Conservation (phyloP, 2,797 vertebrate genomes). For the Antennarius maculatus region DNA sequence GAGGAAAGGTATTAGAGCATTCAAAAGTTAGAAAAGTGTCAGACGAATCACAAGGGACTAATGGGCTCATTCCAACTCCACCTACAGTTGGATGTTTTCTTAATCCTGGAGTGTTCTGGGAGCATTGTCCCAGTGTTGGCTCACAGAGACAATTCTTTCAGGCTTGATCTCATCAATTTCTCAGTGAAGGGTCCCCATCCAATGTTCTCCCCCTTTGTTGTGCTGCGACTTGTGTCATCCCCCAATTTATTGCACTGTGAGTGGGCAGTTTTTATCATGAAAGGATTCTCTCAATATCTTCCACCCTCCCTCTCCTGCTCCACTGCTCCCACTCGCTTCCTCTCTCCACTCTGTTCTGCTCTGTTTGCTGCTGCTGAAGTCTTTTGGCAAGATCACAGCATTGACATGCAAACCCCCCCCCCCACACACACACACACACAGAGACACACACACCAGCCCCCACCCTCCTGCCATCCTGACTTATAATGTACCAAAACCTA, state of each 20-base stretch:
- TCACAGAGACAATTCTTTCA: constrained; percentile 79
- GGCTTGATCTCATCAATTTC: constrained; percentile 77
- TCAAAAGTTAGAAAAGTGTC: constrained; percentile 55
- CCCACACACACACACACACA: constrained; percentile 22
- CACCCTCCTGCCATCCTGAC: constrained; percentile 1
- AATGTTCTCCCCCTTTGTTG: constrained; percentile 82
- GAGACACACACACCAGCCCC: no score
- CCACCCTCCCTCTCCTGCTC: constrained; percentile 48
- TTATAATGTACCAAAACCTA: constrained; percentile 67
- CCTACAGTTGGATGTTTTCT: constrained; percentile 75
- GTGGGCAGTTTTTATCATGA: constrained; percentile 81
- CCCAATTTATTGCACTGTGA: constrained; percentile 82
- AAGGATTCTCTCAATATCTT: constrained; percentile 69
- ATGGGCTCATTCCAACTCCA: constrained; percentile 69
- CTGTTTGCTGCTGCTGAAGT: constrained; percentile 70
- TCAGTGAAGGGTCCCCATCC: constrained; percentile 78
- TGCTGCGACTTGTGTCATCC: constrained; percentile 82
- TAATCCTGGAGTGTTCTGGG: constrained; percentile 76
- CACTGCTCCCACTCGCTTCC: constrained; percentile 40
- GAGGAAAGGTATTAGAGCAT: constrained; percentile 48
- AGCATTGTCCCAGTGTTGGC: constrained; percentile 73
- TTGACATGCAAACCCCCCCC: constrained; percentile 59
- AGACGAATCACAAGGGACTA: constrained; percentile 63
- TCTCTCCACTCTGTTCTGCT: constrained; percentile 66
- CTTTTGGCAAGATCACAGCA: constrained; percentile 68